phyloP scores from a whole-genome alignment of 1,140 invertebrate species.

The Zaprionus lachaisei region DNA sequence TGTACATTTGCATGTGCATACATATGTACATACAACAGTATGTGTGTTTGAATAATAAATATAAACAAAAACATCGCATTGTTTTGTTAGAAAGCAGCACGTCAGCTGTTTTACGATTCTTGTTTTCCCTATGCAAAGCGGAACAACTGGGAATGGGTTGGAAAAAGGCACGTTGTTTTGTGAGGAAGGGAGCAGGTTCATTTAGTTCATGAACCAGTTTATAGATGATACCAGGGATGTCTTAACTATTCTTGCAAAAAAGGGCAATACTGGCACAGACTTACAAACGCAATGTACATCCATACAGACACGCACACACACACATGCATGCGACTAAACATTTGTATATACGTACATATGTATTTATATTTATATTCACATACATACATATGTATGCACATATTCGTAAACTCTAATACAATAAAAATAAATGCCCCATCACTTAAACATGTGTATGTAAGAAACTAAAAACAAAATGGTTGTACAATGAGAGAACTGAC shows the following conservation, averaged over 20 bases:
- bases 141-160: constrained; percentile 32
- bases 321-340: constrained; percentile 8
- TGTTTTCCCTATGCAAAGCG: constrained; percentile 10
- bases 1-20: constrained; percentile 14
- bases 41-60: constrained; percentile 19
- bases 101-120: constrained; percentile 44
- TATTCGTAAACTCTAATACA: constrained; percentile 5
- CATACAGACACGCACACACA: constrained; percentile 13
- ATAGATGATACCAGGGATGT: constrained; percentile 42
- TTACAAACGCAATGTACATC: neutral
- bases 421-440: constrained; percentile 16
- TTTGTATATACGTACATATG: constrained; percentile 21
- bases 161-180: constrained; percentile 47
- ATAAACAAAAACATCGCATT: constrained; percentile 39
- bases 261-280: constrained; percentile 34
- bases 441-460: constrained; percentile 13
- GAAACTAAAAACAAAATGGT: constrained; percentile 31
- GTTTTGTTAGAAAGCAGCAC: constrained; percentile 27
- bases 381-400: neutral
- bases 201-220: constrained; percentile 47
- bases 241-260: constrained; percentile 43
- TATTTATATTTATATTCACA: constrained; percentile 32
- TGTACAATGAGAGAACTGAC: constrained; percentile 38
- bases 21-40: constrained; percentile 14
- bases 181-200: constrained; percentile 44